Percentiles rank a stretch among this genome's conserved stretches.
phyloP scores from a whole-genome alignment of 2,888 invertebrate genomes.

The Automeris io region DNA sequence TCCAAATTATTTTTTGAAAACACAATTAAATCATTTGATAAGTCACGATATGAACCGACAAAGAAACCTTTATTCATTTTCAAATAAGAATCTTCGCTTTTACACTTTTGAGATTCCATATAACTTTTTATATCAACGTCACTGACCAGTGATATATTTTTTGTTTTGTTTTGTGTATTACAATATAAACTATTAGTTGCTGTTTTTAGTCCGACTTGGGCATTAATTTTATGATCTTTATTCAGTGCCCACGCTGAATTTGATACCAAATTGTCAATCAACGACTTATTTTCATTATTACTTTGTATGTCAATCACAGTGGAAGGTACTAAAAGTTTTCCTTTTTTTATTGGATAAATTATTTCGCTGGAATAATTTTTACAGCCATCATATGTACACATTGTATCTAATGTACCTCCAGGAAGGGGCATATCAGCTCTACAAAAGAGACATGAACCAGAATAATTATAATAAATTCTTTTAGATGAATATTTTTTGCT shows the following conservation, averaged over 20 bases:
- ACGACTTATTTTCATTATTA: neutral
- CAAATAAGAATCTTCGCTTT: too few relatives aligned
- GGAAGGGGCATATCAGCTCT: constrained; percentile 9
- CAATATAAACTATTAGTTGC: too few relatives aligned
- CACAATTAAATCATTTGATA: too few relatives aligned
- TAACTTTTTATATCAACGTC: too few relatives aligned
- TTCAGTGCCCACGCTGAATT: neutral
- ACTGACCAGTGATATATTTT: too few relatives aligned
- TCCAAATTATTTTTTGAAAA: too few relatives aligned
- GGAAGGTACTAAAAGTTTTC: constrained; percentile 9
- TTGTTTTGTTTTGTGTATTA: too few relatives aligned
- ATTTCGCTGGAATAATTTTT: constrained; percentile 5
- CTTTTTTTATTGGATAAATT: constrained; percentile 12
- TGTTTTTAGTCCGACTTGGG: too few relatives aligned
- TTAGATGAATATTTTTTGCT: constrained; percentile 7
- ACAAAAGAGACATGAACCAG: constrained; percentile 18
- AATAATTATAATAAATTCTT: constrained; percentile 13
- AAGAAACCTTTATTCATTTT: too few relatives aligned
- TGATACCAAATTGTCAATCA: neutral
- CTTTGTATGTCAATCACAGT: neutral
- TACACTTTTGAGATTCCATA: too few relatives aligned
- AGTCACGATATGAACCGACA: too few relatives aligned
- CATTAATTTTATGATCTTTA: neutral
- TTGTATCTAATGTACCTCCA: constrained; percentile 4
- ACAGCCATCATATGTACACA: constrained; percentile 7